These are phyloP conservation scores for Vulpes vulpes DNA, from an alignment of 2,113 vertebrate genomes.

Conservation along the genomic window DNA sequence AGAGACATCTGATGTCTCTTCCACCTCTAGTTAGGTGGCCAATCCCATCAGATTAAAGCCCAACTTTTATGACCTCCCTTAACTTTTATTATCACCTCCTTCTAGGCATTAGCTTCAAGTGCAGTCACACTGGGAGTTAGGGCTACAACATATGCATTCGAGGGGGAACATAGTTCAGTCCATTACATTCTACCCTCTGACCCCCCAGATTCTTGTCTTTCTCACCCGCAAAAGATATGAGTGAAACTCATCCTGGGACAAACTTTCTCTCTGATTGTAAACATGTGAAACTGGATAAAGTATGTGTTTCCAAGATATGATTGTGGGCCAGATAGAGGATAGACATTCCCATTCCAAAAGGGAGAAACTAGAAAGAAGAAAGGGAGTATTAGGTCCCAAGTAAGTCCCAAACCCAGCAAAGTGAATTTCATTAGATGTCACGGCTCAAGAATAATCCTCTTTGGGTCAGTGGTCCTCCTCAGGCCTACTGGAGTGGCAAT, in stretches of 20 bases:
- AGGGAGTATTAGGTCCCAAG: not conserved
- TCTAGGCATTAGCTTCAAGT: not conserved
- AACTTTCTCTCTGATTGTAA: not conserved
- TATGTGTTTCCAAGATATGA: not conserved
- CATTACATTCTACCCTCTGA: not conserved
- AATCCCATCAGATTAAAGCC: not conserved
- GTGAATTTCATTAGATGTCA: not conserved
- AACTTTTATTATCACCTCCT: not conserved
- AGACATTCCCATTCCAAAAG: not conserved
- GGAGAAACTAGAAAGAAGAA: not conserved
- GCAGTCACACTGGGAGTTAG: not conserved
- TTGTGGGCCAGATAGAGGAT: not conserved
- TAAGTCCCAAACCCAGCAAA: not conserved
- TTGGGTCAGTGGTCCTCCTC: not conserved
- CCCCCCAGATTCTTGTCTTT: not conserved
- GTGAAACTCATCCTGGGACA: not conserved
- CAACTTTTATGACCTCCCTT: not conserved
- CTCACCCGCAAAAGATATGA: not conserved
- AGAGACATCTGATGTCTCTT: not conserved
- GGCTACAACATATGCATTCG: not conserved
- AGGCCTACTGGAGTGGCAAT: not conserved
- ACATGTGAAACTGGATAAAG: not conserved
- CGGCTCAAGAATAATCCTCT: not conserved
- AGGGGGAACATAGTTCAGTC: not conserved
- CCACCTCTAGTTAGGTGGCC: not conserved